Base-by-base conservation (phyloP, 2,888 invertebrate genomes). In the Drosophila affinis region DNA sequence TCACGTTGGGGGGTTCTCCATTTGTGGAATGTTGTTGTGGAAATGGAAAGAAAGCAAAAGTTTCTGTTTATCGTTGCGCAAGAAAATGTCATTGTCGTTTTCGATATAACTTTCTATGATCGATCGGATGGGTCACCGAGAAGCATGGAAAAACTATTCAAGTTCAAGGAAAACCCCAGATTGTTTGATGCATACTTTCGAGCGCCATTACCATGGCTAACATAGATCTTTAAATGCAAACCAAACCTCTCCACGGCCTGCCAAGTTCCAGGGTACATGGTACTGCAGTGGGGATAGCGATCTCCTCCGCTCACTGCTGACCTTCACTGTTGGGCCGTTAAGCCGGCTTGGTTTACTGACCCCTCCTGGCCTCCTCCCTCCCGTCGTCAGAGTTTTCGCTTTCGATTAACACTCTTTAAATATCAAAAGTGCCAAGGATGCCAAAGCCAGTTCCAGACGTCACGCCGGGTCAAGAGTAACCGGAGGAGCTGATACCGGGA, bases 381-480 rank as follows among this genome's bases (percentile, higher is more conserved):
- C 14, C 52, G n/a, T n/a, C n/a, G 29, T 32, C 49, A 29, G 48
- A 39, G 39, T n/a, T 32, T 62, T 62, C 62, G 48, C 56, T 68
- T 67, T 52, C 67, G 69, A 48, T 52, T 44, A 53, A 54, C 58
- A 69, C 59, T 48, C 39, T 67, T 60, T 54, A 69, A 69, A 69
- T 70, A 34, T 54, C 70, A 70, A 61, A 61, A 61, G 72, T 29
- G 45, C 32, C 51, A 61, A 71, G 55, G 71, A 71, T 61, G 65
- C 64, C 7, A n/a, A 34, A 48, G 32, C 39, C 39, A 39, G 39
- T 39, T 39, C 39, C 39, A 39, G 39, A 39, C 39, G 6, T 39
- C 39, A 39, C 39, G 39, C n/a, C 39, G 39, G 14, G 14, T 39
- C 39, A 39, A 39, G 39, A 39, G 6, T n/a, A 39, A n/a, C 7